These are phyloP conservation scores for Mnemiopsis leidyi DNA, from an alignment of 37 sponge, comb jelly and placozoan genomes.

Conservation along the genomic window DNA sequence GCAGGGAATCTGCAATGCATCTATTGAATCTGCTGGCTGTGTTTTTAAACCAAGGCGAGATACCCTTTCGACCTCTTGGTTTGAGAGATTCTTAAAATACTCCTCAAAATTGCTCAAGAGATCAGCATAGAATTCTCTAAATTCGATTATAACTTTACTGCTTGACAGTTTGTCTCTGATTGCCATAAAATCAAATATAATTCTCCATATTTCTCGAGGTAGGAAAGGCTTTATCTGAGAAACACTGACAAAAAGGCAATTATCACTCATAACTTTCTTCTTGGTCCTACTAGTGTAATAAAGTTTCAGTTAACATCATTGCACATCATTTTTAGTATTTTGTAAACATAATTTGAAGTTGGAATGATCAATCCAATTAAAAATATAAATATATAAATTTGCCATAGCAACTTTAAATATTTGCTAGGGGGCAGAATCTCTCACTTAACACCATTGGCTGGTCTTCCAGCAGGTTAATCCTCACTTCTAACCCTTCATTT, in stretches of 20 bases:
- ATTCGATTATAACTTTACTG: neutral
- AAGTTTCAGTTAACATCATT: too few relatives aligned
- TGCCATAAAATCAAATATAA: neutral
- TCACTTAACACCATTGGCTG: too few relatives aligned
- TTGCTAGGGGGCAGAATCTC: too few relatives aligned
- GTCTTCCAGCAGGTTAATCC: too few relatives aligned
- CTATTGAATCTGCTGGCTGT: neutral
- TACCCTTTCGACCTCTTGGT: neutral
- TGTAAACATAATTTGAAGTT: too few relatives aligned
- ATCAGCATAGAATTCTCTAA: conserved; percentile 3
- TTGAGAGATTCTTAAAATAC: neutral
- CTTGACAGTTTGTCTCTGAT: neutral
- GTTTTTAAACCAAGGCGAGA: neutral
- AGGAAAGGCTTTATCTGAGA: neutral
- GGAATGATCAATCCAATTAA: too few relatives aligned
- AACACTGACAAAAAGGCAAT: too few relatives aligned
- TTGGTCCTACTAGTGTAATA: too few relatives aligned
- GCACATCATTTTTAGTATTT: too few relatives aligned
- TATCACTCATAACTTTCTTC: neutral
- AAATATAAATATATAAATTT: too few relatives aligned
- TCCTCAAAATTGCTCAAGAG: neutral
- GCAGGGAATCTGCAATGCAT: neutral
- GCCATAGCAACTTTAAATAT: too few relatives aligned
- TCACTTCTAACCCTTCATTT: too few relatives aligned
- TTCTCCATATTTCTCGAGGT: neutral